These are phyloP conservation scores for Bacillus rossius DNA, from an alignment of 1,140 invertebrate genomes.

Conservation along the genomic window DNA sequence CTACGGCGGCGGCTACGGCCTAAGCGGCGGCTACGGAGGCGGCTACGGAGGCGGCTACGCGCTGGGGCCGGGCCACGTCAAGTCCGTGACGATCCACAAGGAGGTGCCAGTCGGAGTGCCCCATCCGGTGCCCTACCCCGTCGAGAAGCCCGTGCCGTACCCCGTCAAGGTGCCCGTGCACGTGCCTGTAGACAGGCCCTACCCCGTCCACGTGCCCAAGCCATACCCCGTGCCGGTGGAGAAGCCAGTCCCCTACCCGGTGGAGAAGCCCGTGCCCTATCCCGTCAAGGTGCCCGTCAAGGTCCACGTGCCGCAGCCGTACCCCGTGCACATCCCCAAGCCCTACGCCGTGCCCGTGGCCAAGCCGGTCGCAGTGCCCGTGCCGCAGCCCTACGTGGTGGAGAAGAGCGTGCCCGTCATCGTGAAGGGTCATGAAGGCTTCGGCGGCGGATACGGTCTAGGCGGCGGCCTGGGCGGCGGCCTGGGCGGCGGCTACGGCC, in stretches of 20 bases:
- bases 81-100: constrained; percentile 44
- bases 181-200: constrained; percentile 19
- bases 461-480: neutral
- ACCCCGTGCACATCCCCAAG: constrained; percentile 5
- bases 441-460: neutral
- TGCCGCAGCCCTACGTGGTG: constrained; percentile 1
- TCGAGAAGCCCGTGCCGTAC: constrained; percentile 5
- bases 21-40: constrained; percentile 1
- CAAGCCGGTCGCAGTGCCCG: constrained; percentile 7
- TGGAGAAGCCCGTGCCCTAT: constrained; percentile 15
- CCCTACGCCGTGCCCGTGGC: constrained; percentile 4
- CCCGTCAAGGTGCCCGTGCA: constrained; percentile 30
- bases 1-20: constrained; percentile 1
- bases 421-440: neutral
- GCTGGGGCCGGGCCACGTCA: constrained; percentile 38
- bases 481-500: neutral
- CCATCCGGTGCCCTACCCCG: neutral
- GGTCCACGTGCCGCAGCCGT: constrained; percentile 7
- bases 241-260: constrained; percentile 18
- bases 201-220: constrained; percentile 15
- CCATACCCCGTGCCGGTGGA: constrained; percentile 11
- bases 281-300: constrained; percentile 16
- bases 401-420: constrained; percentile 6
- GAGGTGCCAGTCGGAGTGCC: constrained; percentile 35
- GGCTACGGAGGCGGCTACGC: constrained; percentile 23